Percentiles rank a stretch among this genome's conserved stretches.
Evolutionary conservation across 2,888 invertebrate genomes (phyloP).

Genomic region (Eutolmus rufibarbis): DNA sequence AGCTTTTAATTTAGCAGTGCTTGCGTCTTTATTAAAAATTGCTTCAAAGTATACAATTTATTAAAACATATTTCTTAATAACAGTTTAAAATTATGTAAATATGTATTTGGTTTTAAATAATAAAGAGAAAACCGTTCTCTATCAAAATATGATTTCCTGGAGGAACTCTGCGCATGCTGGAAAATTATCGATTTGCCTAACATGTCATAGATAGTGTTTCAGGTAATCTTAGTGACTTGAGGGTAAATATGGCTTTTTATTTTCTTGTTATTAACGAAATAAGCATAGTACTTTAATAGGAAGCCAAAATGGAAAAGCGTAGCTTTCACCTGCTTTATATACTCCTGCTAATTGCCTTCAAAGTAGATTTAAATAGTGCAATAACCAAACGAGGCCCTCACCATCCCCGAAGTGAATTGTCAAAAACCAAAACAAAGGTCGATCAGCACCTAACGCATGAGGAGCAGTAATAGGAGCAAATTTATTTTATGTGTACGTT

Average conservation of each 20-base stretch:
- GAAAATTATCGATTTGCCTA: not conserved
- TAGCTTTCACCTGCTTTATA: not conserved
- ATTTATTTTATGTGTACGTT: not conserved
- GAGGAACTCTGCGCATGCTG: not conserved
- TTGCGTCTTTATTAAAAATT: too few relatives aligned
- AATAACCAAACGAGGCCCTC: constrained; percentile 67
- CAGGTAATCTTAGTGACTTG: not conserved
- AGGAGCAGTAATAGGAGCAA: constrained; percentile 70
- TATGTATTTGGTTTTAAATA: not conserved
- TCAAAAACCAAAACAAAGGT: constrained; percentile 62
- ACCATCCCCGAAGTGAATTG: constrained; percentile 69
- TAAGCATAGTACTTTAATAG: not conserved
- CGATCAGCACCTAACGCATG: constrained; percentile 76
- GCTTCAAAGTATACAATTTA: too few relatives aligned
- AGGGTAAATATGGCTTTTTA: not conserved
- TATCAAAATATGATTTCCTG: not conserved
- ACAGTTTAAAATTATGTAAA: not conserved
- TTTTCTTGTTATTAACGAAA: not conserved
- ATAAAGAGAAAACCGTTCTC: not conserved
- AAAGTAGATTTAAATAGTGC: not conserved
- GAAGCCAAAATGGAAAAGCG: not conserved
- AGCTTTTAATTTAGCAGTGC: too few relatives aligned
- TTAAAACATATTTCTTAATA: not conserved
- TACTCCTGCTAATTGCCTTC: not conserved
- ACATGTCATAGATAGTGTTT: not conserved